A percentile compares a stretch with the other conserved stretches of the same genome.
These are phyloP conservation scores for Phymastichus coffea DNA, from an alignment of 1,140 invertebrate genomes.

Conservation along the genomic window DNA sequence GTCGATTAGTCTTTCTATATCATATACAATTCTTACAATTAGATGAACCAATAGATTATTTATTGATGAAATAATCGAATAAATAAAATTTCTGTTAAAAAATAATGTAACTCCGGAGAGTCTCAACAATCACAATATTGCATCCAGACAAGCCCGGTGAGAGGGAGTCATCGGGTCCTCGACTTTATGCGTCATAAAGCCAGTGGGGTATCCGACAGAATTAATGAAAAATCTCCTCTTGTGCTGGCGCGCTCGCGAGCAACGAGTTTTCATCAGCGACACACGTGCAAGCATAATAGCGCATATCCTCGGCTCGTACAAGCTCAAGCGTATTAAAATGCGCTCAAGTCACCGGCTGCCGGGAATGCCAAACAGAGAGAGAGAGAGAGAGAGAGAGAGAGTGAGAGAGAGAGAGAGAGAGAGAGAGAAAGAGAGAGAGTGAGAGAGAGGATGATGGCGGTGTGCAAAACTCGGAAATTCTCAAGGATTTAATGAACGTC, in stretches of 20 bases:
- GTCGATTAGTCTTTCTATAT: too few relatives aligned
- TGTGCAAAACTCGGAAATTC: slow-evolving; percentile 21
- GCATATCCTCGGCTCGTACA: too few relatives aligned
- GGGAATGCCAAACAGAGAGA: slow-evolving; percentile 10
- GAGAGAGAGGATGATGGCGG: neutral
- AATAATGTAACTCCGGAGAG: too few relatives aligned
- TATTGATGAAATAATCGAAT: too few relatives aligned
- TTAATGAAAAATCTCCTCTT: neutral
- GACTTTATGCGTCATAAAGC: too few relatives aligned
- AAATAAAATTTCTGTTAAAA: too few relatives aligned
- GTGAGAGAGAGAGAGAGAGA: neutral
- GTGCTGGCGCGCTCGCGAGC: too few relatives aligned
- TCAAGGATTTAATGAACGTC: slow-evolving; percentile 29
- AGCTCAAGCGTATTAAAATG: slow-evolving; percentile 23
- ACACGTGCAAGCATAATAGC: neutral
- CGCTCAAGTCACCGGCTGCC: slow-evolving; percentile 6
- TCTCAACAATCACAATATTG: too few relatives aligned
- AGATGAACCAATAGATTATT: too few relatives aligned
- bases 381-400: neutral
- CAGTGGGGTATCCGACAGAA: neutral
- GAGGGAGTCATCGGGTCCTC: too few relatives aligned
- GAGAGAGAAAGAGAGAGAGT: neutral
- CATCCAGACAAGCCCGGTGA: too few relatives aligned
- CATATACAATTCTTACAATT: too few relatives aligned
- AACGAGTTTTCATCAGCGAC: slow-evolving; percentile 10